A percentile compares a stretch with the other conserved stretches of the same genome.
These are phyloP conservation scores for Dryobates pubescens DNA, from an alignment of 2,797 vertebrate species.

Conservation along the genomic window DNA sequence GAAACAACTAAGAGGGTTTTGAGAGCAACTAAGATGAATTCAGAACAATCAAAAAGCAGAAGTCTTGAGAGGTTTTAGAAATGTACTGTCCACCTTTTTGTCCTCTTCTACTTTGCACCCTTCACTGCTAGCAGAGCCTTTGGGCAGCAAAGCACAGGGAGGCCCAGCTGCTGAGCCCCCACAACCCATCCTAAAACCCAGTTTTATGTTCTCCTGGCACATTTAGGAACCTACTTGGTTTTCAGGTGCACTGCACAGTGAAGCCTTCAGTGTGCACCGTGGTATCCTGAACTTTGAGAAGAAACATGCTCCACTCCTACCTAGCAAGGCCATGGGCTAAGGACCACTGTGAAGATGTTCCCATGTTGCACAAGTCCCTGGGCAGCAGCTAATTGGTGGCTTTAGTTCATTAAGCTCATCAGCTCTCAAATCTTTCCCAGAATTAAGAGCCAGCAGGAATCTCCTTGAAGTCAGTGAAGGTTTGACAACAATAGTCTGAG, in stretches of 20 bases:
- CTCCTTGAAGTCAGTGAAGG: constrained; percentile 32
- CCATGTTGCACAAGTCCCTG: rapidly evolving
- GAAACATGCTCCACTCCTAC: background rate
- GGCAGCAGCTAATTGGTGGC: background rate
- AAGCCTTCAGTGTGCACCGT: background rate
- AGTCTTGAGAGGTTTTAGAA: background rate
- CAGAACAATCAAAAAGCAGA: background rate
- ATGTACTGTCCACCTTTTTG: background rate
- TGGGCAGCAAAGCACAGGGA: background rate
- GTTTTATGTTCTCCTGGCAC: background rate
- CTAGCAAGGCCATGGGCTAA: background rate
- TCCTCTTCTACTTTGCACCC: background rate
- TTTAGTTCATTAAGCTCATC: constrained; percentile 21
- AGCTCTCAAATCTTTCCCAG: constrained; percentile 16
- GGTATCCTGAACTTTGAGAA: background rate
- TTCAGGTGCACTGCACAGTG: background rate
- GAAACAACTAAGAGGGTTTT: background rate
- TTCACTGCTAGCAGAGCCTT: background rate
- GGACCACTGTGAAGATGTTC: rapidly evolving
- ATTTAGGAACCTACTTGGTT: background rate
- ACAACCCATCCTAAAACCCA: background rate
- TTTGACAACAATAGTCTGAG: background rate
- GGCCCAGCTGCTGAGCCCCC: rapidly evolving
- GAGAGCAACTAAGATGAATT: background rate
- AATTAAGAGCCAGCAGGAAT: constrained; percentile 22